Evolutionary conservation across 2,888 invertebrate genomes (phyloP), one percentile per base, ranked within the genome.

Genomic region (Hoplodrina ambigua): DNA sequence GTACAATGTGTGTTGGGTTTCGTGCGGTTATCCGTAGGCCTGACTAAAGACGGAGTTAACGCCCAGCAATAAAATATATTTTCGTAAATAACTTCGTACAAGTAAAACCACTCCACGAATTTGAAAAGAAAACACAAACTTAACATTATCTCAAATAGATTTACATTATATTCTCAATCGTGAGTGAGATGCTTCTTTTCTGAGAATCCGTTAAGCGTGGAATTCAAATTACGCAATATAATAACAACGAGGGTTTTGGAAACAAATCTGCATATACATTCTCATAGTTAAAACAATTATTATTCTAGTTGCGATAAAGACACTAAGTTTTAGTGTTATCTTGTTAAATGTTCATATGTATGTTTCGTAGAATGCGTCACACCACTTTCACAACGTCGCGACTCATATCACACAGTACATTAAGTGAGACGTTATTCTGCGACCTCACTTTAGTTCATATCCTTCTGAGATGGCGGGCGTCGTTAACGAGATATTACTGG

Each of bases 221-320:
- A 58, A 66, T 58, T 60, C 13, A 57, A 65, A 65, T 61, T 37
- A 46, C 25, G 33, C 41, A 59, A 33, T 49, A 19, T 30, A n/a
- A 46, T n/a, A 25, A 44, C 57, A 67, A 54, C 58, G n/a, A 41
- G 19, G 53, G 49, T 49, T 53, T 6, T 19, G n/a, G 19, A n/a
- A 37, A 69, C n/a, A 13, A 7, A 56, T 67, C n/a, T 58, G 8
- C 44, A 75, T 58, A 71, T 75, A 66, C 62, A 41, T 13, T 41
- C 11, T 41, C 52, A 30, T 25, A 50, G 53, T 66, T 44, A 53
- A 54, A 54, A 41, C 13, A 41, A 37, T 25, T 33, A 53, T 66
- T 56, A 60, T 67, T 72, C 44, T 46, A 46, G 30, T 54, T 59
- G 30, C 37, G 15, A 63, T 57, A 7, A 75, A 75, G 25, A 37